These are phyloP conservation scores for Anhinga rufa DNA, from an alignment of 2,113 vertebrate genomes.

Conservation along the genomic window DNA sequence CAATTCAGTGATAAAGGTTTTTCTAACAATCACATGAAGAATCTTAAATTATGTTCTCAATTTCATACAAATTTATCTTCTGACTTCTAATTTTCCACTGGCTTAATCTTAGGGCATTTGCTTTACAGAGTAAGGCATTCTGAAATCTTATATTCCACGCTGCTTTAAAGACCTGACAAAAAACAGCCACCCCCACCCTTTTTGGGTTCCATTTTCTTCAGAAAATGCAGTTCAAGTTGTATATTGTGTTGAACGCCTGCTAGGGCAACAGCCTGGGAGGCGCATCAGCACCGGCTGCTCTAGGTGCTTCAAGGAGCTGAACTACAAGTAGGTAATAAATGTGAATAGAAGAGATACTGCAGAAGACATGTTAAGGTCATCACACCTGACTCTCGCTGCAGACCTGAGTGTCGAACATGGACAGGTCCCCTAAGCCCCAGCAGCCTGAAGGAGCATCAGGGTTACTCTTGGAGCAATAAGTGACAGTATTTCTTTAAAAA, in stretches of 20 bases:
- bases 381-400: background rate
- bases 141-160: background rate
- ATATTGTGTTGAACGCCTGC: background rate
- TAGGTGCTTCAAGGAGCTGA: background rate
- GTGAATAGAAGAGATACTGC: background rate
- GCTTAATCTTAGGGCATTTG: background rate
- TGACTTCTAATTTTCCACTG: background rate
- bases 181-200: too few species aligned
- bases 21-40: background rate
- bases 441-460: background rate
- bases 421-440: background rate
- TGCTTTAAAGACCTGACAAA: background rate
- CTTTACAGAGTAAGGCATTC: background rate
- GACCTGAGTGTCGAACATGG: rapidly evolving
- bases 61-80: background rate
- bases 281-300: background rate
- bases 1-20: background rate
- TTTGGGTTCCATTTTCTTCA: background rate
- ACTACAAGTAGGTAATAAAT: background rate
- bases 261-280: background rate
- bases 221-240: background rate
- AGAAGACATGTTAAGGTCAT: background rate
- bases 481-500: background rate
- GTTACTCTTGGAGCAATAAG: background rate
- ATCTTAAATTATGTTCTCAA: background rate